Conservation (phyloP, 1,140 invertebrate species). For the Aradophagus sp. region DNA sequence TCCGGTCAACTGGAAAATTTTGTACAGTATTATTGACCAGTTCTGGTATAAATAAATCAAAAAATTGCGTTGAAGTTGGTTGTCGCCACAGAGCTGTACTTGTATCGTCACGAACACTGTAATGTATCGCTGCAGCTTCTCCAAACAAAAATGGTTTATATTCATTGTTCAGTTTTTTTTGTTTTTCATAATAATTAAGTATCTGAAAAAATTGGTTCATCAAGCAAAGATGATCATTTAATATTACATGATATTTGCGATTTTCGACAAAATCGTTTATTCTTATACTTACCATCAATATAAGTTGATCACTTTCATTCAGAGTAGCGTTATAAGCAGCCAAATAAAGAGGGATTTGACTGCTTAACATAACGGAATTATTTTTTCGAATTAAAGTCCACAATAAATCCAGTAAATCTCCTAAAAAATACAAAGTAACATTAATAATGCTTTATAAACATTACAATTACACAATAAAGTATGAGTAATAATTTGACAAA, state of each 20-base stretch:
- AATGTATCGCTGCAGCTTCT: slow-evolving; percentile 83
- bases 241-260: too few species aligned
- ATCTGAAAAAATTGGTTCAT: slow-evolving; percentile 65
- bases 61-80: slow-evolving; percentile 81
- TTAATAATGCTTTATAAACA: too few species aligned
- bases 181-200: slow-evolving; percentile 79
- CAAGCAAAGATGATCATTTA: too few species aligned
- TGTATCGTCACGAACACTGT: slow-evolving; percentile 79
- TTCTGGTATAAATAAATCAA: slow-evolving; percentile 81
- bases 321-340: slow-evolving; percentile 82
- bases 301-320: slow-evolving; percentile 78
- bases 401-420: slow-evolving; percentile 78
- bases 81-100: slow-evolving; percentile 80
- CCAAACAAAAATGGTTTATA: slow-evolving; percentile 88
- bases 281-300: slow-evolving; percentile 71
- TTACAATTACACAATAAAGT: too few species aligned
- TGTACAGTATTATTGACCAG: slow-evolving; percentile 80
- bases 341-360: slow-evolving; percentile 82
- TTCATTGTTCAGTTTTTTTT: slow-evolving; percentile 78
- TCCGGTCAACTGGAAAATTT: slow-evolving; percentile 78
- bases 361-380: slow-evolving; percentile 77
- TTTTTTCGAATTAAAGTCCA: slow-evolving; percentile 78
- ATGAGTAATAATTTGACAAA: too few species aligned
- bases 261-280: background rate
- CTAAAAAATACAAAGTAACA: slow-evolving; percentile 60